Evolutionary conservation across 2,888 invertebrate species (phyloP), one percentile per base, ranked within the genome.

Genomic region (Sericinus montela): DNA sequence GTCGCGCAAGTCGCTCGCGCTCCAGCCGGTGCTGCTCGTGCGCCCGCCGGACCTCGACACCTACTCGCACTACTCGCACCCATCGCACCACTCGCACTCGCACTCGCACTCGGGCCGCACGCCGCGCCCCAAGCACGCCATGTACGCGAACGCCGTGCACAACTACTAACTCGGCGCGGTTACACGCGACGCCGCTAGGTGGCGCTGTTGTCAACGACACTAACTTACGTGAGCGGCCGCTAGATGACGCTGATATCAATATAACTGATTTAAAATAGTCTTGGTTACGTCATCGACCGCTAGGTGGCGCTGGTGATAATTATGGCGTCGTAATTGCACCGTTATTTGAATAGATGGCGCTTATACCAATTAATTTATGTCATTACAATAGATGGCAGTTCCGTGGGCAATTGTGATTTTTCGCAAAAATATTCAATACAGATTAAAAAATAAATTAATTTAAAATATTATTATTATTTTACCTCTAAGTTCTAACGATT

Each of bases 11-110:
- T 96, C 96, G 0, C 87, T 97, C 6, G 96, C 96, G 44, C 83
- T 97, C 8, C 95, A 97, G 78, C 97, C 97, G 1, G 96, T 97
- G 7, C 85, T 97, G 42, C 83, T 97, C 63, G 93, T 95, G 89
- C 94, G 94, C 0, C 91, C 91, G 8, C 90, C 91, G 69, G 91
- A 92, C 51, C 90, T 92, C 67, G 95, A 95, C 69, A 92, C 93
- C 1, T 94, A 94, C 72, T 94, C 95, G 0, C 95, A 95, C 67
- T 95, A 94, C 75, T 95, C 95, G 0, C 49, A 49, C 10, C 71
- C 45, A 16, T 49, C 48, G 8, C 48, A 49, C 34, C 46, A 46
- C 32, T 94, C 95, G 25, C 25, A 25, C 25, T 3, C 19, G 19
- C 25, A 25, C 25, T 25, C 25, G 0, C 95, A 95, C 75, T 95